Base-by-base conservation (phyloP, 2,888 invertebrate genomes). In the Orthonychiurus folsomi region DNA sequence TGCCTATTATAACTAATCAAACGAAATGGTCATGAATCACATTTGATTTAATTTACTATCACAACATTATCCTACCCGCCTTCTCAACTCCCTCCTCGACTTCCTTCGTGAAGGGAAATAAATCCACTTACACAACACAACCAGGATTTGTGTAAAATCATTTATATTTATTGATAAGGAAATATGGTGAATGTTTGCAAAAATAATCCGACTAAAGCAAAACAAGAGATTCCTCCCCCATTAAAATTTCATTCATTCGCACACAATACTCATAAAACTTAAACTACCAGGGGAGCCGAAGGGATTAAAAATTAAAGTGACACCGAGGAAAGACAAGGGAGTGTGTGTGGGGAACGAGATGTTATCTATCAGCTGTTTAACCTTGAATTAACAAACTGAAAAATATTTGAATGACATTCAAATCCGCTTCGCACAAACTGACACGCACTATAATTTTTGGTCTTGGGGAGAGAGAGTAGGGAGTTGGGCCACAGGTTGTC, bases 131-230 rank as follows among this genome's bases (percentile, higher is more conserved):
- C 5, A 37, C 37, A 37, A 37, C 37, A 37, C 37, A 15, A 37
- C 37, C 9, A 37, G 5, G 37, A 15, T 15, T 37, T 9, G 37
- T 37, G 5, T 37, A 37, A 37, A 37, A 37, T 37, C 37, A 37
- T 37, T 37, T 37, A 9, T 37, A 37, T 37, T 37, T 37, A 37
- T 37, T 37, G 37, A 37, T 37, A 37, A 37, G 37, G 37, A 37
- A 37, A 37, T 37, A 37, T 37, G 37, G 15, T 37, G 37, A 37
- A n/a, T 15, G 37, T 15, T 37, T 37, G 37, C 37, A 37, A 37
- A 37, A 37, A 37, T 37, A 37, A 37, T 37, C 50, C 52, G 62
- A 53, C 62, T 50, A 62, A 62, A 62, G 62, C 62, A 59, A 62
- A 62, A 62, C 59, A 62, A 62, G 62, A 24, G 50, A n/a, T 21